These are phyloP conservation scores for Meiosimyza platycephala DNA, from an alignment of 2,888 invertebrate species.

Conservation along the genomic window DNA sequence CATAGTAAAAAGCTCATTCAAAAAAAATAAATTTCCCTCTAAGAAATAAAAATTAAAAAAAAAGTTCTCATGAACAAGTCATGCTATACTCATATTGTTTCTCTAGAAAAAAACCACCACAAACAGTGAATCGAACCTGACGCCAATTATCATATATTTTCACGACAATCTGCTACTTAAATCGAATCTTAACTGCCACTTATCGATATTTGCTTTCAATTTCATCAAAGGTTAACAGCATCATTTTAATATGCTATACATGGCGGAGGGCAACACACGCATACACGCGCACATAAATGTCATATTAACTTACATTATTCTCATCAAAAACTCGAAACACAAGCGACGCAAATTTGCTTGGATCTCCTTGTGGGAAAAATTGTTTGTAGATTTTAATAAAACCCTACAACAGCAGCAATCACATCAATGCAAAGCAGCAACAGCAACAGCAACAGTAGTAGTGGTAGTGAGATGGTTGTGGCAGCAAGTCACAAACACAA, in stretches of 20 bases:
- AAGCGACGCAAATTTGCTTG: constrained; percentile 97
- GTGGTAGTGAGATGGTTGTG: not conserved
- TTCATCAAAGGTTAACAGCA: constrained; percentile 13
- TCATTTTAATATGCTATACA: constrained; percentile 18
- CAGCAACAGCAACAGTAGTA: constrained; percentile 19
- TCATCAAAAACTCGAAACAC: constrained; percentile 99
- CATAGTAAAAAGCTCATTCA: no score
- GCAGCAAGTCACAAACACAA: constrained; percentile 7
- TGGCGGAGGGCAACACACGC: constrained; percentile 21
- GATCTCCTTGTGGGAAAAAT: constrained; percentile 99
- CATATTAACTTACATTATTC: constrained; percentile 87
- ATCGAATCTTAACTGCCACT: not conserved
- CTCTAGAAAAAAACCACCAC: no score
- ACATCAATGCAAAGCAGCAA: constrained; percentile 5
- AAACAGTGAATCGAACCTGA: no score
- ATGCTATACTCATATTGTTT: no score
- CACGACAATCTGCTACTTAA: no score
- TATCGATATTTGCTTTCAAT: not conserved
- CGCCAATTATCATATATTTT: no score
- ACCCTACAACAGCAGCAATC: constrained; percentile 74
- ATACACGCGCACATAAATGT: not conserved
- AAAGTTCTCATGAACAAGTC: no score
- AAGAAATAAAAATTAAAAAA: no score
- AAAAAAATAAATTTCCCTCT: no score
- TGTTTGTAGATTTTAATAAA: constrained; percentile 99